phyloP scores from a whole-genome alignment of 2,888 invertebrate genomes.

The Lumbricus terrestris region DNA sequence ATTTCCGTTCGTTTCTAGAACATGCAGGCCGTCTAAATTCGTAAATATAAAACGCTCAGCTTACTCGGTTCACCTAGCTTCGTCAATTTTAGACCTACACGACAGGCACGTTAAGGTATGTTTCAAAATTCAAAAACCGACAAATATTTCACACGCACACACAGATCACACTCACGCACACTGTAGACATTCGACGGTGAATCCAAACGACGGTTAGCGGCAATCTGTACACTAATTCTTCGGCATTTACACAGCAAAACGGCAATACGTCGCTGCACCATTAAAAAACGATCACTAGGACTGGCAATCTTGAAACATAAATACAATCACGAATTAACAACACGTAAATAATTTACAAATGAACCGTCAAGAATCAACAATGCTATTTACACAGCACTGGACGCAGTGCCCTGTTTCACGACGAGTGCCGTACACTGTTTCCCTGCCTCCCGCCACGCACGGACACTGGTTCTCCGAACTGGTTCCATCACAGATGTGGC shows the following conservation, averaged over 20 bases:
- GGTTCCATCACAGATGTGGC: background rate
- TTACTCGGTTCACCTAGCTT: background rate
- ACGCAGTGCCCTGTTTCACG: background rate
- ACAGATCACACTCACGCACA: background rate
- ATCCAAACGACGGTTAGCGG: background rate
- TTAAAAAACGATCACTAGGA: constrained; percentile 3
- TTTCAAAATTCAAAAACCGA: background rate
- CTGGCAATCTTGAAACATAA: background rate
- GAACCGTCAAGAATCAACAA: constrained; percentile 3
- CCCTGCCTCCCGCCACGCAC: background rate
- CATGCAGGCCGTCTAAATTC: background rate
- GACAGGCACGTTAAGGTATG: background rate
- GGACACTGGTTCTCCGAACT: background rate
- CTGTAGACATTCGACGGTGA: background rate
- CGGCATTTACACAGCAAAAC: background rate
- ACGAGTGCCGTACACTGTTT: background rate
- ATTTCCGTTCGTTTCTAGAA: background rate
- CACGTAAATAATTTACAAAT: background rate
- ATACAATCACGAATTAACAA: background rate
- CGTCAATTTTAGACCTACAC: background rate
- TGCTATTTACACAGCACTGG: background rate
- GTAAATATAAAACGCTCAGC: constrained; percentile 3
- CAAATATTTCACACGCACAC: background rate
- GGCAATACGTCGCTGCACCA: background rate
- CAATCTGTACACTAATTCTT: background rate